Base-by-base conservation (phyloP, 2,113 vertebrate species). In the Noctilio leporinus region DNA sequence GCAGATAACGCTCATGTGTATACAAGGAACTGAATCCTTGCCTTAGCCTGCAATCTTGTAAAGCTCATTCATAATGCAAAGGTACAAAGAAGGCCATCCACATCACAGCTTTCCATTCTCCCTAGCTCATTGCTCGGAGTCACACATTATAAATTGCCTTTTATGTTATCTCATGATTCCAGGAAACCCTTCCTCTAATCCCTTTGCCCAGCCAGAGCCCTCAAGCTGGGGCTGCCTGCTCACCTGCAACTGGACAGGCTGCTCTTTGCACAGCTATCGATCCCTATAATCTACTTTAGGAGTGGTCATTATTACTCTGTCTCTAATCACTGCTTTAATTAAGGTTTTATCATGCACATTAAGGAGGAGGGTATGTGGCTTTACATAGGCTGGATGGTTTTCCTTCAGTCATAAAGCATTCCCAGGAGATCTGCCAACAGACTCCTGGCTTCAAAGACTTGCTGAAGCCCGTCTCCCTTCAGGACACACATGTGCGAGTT, bases 311-410 rank as follows among this genome's bases (percentile, higher is more conserved):
- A 97, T 95, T 92, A 91, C 94, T 96, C 96, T 95, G 95, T 97
- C 95, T 95, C 96, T 97, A 97, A 95, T 97, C 96, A 95, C 86
- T 67, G 51, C 82, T 97, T 97, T 97, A 97, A 97, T 97, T 97
- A 97, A 95, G 96, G 92, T 96, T 96, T 97, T 97, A 97, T 96
- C 96, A 94, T 65, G 87, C 87, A 91, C 92, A 94, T 96, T 97
- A 97, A 96, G 96, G 86, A 92, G 81, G 80, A 59, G 57, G 24
- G 92, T 67, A 87, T 95, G 91, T 30, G 95, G 94, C 91, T 93
- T 96, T 93, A 93, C 94, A 94, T n/a, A 89, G 80, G 89, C 64
- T 94, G 84, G 38, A 80, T 80, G 90, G 40, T 51, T 93, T 81
- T 82, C 75, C 81, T 70, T 89, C 70, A 62, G 70, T 92, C 76